Conservation (phyloP, 2,888 invertebrate species). For the Eristalis tenax region DNA sequence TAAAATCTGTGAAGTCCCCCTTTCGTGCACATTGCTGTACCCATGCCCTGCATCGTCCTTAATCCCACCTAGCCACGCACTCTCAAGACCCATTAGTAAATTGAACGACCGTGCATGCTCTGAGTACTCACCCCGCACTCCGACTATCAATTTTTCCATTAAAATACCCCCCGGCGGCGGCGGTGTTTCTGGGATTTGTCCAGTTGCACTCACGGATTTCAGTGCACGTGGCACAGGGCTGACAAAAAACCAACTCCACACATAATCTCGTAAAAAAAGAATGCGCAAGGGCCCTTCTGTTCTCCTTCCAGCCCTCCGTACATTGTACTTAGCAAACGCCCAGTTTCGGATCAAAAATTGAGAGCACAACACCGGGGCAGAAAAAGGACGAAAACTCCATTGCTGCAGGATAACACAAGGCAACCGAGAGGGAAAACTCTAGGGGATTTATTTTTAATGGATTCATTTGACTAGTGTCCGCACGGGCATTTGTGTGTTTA, state of each 20-base stretch:
- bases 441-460: conserved; percentile 59
- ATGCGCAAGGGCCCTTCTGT: not conserved
- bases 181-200: not conserved
- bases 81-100: conserved; percentile 59
- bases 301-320: not conserved
- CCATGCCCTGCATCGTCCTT: not conserved
- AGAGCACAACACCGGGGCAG: not conserved
- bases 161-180: not conserved
- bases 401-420: not conserved
- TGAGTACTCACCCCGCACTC: not conserved
- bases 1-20: conserved; percentile 2
- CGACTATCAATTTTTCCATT: not conserved
- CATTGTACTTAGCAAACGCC: not conserved
- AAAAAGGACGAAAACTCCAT: not conserved
- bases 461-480: conserved; percentile 61
- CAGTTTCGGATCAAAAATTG: not conserved
- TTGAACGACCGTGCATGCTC: conserved; percentile 20
- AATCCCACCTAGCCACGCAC: conserved; percentile 23
- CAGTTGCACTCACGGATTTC: not conserved
- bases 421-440: conserved; percentile 8
- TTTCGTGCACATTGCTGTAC: conserved; percentile 35
- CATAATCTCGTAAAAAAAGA: not conserved
- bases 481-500: conserved; percentile 64
- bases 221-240: not conserved
- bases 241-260: not conserved